A percentile compares a stretch with the other conserved stretches of the same genome.
These are phyloP conservation scores for Sphecodes monilicornis DNA, from an alignment of 2,888 invertebrate genomes.

Conservation along the genomic window DNA sequence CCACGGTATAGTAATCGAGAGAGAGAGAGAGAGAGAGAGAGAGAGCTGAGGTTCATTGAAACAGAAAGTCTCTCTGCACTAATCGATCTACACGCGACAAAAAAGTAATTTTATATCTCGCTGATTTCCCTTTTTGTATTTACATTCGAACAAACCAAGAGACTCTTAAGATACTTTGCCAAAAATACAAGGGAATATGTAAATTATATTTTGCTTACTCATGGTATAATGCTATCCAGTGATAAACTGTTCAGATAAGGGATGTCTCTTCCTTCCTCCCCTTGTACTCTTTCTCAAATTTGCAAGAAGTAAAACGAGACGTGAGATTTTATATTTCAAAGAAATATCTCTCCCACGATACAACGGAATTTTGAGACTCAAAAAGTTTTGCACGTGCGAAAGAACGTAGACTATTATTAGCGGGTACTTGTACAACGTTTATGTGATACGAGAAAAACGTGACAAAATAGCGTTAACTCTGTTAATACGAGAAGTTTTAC, in stretches of 20 bases:
- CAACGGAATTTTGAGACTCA: slow-evolving; percentile 17
- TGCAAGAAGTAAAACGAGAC: slow-evolving; percentile 1
- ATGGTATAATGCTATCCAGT: slow-evolving; percentile 31
- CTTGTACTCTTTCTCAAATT: slow-evolving; percentile 25
- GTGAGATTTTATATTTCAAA: slow-evolving; percentile 4
- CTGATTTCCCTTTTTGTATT: slow-evolving; percentile 34
- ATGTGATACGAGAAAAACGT: slow-evolving; percentile 42
- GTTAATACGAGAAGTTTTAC: slow-evolving; percentile 32
- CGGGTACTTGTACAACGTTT: slow-evolving; percentile 39
- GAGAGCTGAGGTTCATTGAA: neutral
- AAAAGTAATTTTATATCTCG: slow-evolving; percentile 30
- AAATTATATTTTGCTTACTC: slow-evolving; percentile 50
- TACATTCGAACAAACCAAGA: slow-evolving; percentile 11
- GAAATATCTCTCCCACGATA: slow-evolving; percentile 9
- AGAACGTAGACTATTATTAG: slow-evolving; percentile 43
- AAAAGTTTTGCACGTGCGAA: slow-evolving; percentile 20
- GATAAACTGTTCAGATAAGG: slow-evolving; percentile 26
- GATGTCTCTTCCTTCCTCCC: slow-evolving; percentile 13
- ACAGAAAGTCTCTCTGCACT: slow-evolving; percentile 29
- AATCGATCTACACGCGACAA: slow-evolving; percentile 23
- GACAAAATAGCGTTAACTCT: slow-evolving; percentile 42
- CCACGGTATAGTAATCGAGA: neutral
- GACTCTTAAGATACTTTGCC: slow-evolving; percentile 20
- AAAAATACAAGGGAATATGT: slow-evolving; percentile 1
- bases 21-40: neutral